Base-by-base conservation (phyloP, 2,888 invertebrate species). In the Tenodera sinensis region DNA sequence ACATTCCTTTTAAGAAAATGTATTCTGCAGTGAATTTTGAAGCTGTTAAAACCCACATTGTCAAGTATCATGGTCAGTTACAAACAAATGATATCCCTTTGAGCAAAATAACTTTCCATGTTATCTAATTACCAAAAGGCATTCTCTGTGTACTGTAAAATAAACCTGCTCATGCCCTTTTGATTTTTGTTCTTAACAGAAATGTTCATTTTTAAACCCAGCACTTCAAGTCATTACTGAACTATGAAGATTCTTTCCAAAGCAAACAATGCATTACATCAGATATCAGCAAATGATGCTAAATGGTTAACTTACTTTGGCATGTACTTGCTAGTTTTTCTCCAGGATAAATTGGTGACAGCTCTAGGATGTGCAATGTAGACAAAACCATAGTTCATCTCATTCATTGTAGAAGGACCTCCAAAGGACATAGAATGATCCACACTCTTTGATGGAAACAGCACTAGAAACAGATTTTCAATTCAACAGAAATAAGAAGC, bases 281-380 rank as follows among this genome's bases (percentile, higher is more conserved):
- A 42, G 34, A 34, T 12, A 42, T 12, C 42, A 42, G 42, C 25
- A 83, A 83, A 81, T 87, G 2, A 4, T n/a, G 12, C 12, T 27
- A 28, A 47, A 20, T 27, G 7, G 8, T 54, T 42, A 30, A 93
- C 94, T 94, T 94, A 98, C 98, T 98, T 98, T 88, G 99, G 99
- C 99, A 99, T 99, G 92, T 99, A 99, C 94, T 99, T 99, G 94
- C 99, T 99, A 87, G 99, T 99, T 93, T 98, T 98, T 91, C 99
- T 95, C 99, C 99, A 99, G 87, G 99, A 98, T 91, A 99, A 95
- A 92, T 99, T 99, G 25, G 98, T 99, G 86, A 99, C 98, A 85
- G 99, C 98, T 89, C 98, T 95, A 2, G 99, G 99, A 94, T 99
- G 99, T 42, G 99, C 98, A 89, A 99, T 97, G 92, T 98, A 98